Base-by-base conservation (phyloP, 2,797 vertebrate genomes). In the Hephaestus fuliginosus region DNA sequence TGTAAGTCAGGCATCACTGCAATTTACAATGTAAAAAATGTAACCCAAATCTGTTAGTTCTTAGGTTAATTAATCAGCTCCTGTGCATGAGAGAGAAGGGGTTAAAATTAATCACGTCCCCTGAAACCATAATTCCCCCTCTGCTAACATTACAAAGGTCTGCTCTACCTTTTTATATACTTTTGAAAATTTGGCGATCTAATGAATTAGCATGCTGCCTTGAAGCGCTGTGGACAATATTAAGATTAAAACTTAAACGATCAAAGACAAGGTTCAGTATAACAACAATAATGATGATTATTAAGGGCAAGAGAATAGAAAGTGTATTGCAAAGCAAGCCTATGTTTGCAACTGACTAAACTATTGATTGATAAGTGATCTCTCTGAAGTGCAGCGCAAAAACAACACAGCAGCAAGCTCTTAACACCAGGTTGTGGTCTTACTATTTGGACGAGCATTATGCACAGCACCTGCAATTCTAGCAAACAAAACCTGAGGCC, bases 341-440 rank as follows among this genome's bases (percentile, higher is more conserved):
- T 48, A n/a, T 12, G 20, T 55, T n/a, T 56, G 28, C 10, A 63
- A 49, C 41, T 61, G 30, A 44, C 56, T 41, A 72, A 64, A 36
- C 8, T 61, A 65, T 72, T 60, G 58, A 78, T 30, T 63, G 48
- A 57, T 60, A 55, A 53, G 41, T 30, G 70, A 76, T 52, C 9
- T 28, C n/a, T 70, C 7, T 56, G 3, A 28, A 41, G 33, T 67
- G 41, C n/a, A 30, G 57, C 48, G 48, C 48, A 84, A 72, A 67
- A 64, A 63, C 62, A 79, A 51, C 36, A 65, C 60, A 10, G 36
- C 3, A 67, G 36, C 1, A 12, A 76, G 1, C 5, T 57, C 60
- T 55, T 49, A 11, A 78, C 57, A 51, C 39, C 13, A 67, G 52
- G 36, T 58, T 70, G 28, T 52, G 10, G 20, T 43, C 46, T 55